A percentile compares a stretch with the other conserved stretches of the same genome.
Conservation (phyloP, 2,797 vertebrate genomes). For the Arctocebus calabarensis region DNA sequence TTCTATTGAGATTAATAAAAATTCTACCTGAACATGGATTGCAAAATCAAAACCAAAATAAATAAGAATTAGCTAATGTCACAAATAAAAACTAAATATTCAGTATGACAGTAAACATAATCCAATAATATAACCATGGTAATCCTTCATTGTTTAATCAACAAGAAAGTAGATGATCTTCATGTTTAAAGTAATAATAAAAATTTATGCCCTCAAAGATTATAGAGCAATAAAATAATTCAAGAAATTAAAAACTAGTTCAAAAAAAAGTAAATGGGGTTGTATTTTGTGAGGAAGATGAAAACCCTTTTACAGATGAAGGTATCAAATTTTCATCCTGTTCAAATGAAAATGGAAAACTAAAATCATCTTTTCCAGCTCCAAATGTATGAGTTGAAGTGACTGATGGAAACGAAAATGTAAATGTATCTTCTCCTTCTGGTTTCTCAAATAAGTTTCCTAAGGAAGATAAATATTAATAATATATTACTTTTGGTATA, state of each 20-base stretch:
- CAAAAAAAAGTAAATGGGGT: conserved; percentile 88
- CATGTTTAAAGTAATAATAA: conserved; percentile 76
- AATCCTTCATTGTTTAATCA: conserved; percentile 74
- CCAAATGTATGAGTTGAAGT: conserved; percentile 85
- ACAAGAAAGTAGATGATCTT: conserved; percentile 77
- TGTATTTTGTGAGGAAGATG: conserved; percentile 85
- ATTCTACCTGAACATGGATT: background rate
- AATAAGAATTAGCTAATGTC: conserved; percentile 45
- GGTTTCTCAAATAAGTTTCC: conserved; percentile 89
- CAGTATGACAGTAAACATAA: conserved; percentile 54
- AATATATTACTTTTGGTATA: conserved; percentile 50
- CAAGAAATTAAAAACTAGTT: conserved; percentile 79
- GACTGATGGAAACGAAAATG: conserved; percentile 87
- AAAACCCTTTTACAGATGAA: conserved; percentile 86
- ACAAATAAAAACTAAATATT: conserved; percentile 59
- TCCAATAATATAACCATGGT: conserved; percentile 72
- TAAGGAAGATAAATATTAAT: conserved; percentile 77
- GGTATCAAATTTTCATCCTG: conserved; percentile 86
- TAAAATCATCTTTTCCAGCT: conserved; percentile 88
- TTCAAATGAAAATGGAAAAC: conserved; percentile 89
- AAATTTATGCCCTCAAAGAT: conserved; percentile 79
- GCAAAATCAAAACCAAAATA: conserved; percentile 66
- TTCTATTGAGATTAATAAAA: conserved; percentile 38
- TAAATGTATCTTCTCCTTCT: conserved; percentile 87
- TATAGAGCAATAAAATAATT: conserved; percentile 79